These are phyloP conservation scores for Hartigia nigra DNA, from an alignment of 2,888 invertebrate species.

Conservation along the genomic window DNA sequence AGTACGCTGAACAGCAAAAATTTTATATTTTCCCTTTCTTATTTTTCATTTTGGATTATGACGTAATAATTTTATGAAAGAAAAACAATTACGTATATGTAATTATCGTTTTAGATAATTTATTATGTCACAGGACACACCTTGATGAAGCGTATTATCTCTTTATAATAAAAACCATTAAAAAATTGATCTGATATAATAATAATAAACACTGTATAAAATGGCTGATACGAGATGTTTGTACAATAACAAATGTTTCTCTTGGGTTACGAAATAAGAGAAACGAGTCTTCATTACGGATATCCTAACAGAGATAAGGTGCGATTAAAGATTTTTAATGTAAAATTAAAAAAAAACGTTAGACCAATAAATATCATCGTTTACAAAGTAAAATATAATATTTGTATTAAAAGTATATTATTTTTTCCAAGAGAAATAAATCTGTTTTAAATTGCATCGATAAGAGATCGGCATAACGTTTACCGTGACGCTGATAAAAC, in stretches of 20 bases:
- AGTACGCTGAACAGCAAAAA: too few species aligned
- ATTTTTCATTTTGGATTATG: too few species aligned
- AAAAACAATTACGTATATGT: too few species aligned
- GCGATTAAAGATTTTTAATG: background rate
- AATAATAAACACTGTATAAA: background rate
- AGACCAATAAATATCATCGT: background rate
- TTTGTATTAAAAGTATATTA: background rate
- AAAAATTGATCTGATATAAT: background rate
- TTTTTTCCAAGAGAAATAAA: background rate
- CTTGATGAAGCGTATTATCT: background rate
- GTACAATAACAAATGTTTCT: background rate
- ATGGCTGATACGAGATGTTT: background rate
- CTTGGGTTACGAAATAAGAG: background rate
- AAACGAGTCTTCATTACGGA: conserved; percentile 2
- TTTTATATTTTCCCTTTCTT: too few species aligned
- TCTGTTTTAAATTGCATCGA: background rate
- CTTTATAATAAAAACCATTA: background rate
- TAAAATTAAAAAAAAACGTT: background rate
- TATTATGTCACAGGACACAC: background rate
- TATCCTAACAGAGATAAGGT: background rate
- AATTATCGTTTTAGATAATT: background rate
- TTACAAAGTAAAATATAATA: background rate
- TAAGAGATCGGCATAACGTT: background rate
- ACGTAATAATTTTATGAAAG: too few species aligned
- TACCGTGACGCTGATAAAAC: background rate